These are phyloP conservation scores for Leucophora obtusa DNA, from an alignment of 2,888 invertebrate species.

Conservation along the genomic window DNA sequence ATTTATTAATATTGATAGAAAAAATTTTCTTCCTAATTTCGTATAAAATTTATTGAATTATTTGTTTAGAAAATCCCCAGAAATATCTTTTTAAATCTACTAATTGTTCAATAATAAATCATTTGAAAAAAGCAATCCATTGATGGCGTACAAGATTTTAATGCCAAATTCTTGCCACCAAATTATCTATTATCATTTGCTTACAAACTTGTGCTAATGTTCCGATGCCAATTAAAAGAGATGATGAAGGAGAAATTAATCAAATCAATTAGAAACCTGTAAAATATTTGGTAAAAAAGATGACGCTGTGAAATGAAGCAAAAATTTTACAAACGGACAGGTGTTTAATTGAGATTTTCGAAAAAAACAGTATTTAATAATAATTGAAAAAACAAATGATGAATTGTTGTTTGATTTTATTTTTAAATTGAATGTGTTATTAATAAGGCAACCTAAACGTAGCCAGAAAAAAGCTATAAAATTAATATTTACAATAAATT, in stretches of 20 bases:
- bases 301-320: neutral
- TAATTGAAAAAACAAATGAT: neutral
- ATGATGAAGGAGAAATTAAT: conserved; percentile 42
- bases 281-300: neutral
- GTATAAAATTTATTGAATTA: conserved; percentile 61
- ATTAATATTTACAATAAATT: no score
- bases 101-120: conserved; percentile 57
- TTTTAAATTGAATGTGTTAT: no score
- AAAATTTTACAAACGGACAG: neutral
- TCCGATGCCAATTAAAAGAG: conserved; percentile 41
- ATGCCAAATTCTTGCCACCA: conserved; percentile 53
- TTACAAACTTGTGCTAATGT: neutral
- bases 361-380: neutral
- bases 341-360: neutral
- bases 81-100: conserved; percentile 60
- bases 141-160: conserved; percentile 39
- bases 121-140: conserved; percentile 24
- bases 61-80: conserved; percentile 57
- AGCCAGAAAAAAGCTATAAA: no score
- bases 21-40: neutral
- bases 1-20: neutral
- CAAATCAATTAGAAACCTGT: conserved; percentile 13
- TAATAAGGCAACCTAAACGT: no score
- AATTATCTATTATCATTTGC: conserved; percentile 56
- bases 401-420: no score